These are phyloP conservation scores for Planococcus citri DNA, from an alignment of 1,140 invertebrate species.

Conservation along the genomic window DNA sequence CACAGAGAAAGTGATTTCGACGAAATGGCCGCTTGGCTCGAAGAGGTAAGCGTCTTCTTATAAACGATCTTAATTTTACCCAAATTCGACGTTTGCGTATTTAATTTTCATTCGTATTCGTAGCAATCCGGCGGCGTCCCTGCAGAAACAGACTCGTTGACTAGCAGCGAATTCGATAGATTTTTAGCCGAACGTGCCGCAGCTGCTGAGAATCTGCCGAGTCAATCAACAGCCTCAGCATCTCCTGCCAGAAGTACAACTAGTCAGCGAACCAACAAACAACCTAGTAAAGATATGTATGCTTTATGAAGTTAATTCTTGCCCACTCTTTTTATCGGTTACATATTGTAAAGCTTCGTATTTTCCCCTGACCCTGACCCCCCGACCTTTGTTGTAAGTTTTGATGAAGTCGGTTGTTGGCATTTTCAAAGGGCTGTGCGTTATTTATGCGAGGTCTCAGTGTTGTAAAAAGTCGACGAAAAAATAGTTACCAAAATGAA, in stretches of 20 bases:
- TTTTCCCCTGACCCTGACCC: too few relatives aligned
- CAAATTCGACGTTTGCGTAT: too few relatives aligned
- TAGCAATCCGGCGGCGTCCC: slow-evolving; percentile 20
- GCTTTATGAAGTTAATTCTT: slow-evolving; percentile 13
- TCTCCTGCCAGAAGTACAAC: not conserved
- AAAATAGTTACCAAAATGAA: too few relatives aligned
- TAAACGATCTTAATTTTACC: slow-evolving; percentile 8
- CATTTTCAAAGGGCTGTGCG: not conserved
- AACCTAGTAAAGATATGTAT: slow-evolving; percentile 5
- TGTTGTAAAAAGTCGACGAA: too few relatives aligned
- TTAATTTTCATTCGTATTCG: not conserved
- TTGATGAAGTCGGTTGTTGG: not conserved
- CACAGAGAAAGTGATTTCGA: slow-evolving; percentile 77
- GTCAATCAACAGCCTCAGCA: not conserved
- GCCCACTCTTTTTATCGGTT: not conserved
- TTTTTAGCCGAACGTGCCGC: slow-evolving; percentile 81
- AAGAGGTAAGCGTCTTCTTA: slow-evolving; percentile 43
- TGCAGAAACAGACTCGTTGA: slow-evolving; percentile 48
- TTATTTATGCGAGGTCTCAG: not conserved
- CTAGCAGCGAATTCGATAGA: slow-evolving; percentile 81
- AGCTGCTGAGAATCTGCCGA: slow-evolving; percentile 55
- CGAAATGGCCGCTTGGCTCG: slow-evolving; percentile 87
- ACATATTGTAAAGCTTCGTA: too few relatives aligned
- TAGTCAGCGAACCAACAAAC: slow-evolving; percentile 9
- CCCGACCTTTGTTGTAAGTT: too few relatives aligned